Conservation (phyloP, 2,888 invertebrate species). For the Amblyjoppa proteus region DNA sequence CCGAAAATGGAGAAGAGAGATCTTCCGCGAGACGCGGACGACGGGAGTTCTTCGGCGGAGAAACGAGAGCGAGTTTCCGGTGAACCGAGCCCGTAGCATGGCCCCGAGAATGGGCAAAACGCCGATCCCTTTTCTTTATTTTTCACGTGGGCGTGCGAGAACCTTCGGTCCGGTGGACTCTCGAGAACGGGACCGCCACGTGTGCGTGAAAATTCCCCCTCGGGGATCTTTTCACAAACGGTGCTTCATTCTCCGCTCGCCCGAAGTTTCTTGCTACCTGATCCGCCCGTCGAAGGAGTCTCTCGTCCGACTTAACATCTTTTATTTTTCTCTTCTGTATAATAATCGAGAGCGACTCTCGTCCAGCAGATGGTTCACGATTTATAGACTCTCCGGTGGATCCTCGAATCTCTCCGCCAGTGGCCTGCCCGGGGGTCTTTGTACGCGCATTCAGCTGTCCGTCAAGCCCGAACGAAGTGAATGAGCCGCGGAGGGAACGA, state of each 20-base stretch:
- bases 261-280: slow-evolving; percentile 48
- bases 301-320: background rate
- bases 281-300: slow-evolving; percentile 16
- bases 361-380: slow-evolving; percentile 59
- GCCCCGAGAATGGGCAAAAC: slow-evolving; percentile 1
- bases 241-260: background rate
- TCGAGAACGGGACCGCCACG: slow-evolving; percentile 2
- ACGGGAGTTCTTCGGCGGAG: slow-evolving; percentile 35
- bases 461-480: slow-evolving; percentile 59
- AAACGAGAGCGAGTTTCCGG: slow-evolving; percentile 62
- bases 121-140: slow-evolving; percentile 3
- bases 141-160: slow-evolving; percentile 4
- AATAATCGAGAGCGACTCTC: slow-evolving; percentile 9
- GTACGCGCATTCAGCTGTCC: slow-evolving; percentile 63
- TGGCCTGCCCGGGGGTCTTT: slow-evolving; percentile 43
- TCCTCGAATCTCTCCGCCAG: slow-evolving; percentile 37
- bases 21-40: slow-evolving; percentile 29
- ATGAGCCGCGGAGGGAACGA: slow-evolving; percentile 34
- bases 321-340: background rate
- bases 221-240: slow-evolving; percentile 1
- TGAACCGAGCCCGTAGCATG: slow-evolving; percentile 12
- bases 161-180: slow-evolving; percentile 3
- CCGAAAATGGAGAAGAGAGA: slow-evolving; percentile 64
- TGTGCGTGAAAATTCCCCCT: slow-evolving; percentile 33
- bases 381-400: slow-evolving; percentile 55